Evolutionary conservation across 1,140 invertebrate genomes (phyloP).

Genomic region (Andricus grossulariae): DNA sequence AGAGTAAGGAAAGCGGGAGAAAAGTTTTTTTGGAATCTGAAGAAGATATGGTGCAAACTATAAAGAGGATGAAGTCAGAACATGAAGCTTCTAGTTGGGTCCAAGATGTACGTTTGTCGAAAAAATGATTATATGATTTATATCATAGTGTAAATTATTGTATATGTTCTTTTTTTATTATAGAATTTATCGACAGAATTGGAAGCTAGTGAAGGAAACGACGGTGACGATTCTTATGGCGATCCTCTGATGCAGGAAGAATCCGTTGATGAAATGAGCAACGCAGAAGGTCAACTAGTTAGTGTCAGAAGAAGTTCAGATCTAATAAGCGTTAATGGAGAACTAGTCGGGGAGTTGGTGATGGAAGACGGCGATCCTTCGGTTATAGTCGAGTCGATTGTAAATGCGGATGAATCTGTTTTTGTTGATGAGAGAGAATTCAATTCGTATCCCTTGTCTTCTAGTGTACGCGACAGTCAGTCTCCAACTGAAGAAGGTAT

Average conservation of each 20-base stretch:
- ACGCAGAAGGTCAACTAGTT: constrained; percentile 61
- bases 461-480: constrained; percentile 54
- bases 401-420: constrained; percentile 68
- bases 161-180: constrained; percentile 30
- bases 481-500: constrained; percentile 60
- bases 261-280: constrained; percentile 62
- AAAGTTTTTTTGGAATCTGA: constrained; percentile 73
- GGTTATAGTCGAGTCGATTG: constrained; percentile 71
- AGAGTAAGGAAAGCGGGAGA: constrained; percentile 64
- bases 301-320: constrained; percentile 55
- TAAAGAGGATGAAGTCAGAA: constrained; percentile 72
- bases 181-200: constrained; percentile 64
- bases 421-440: constrained; percentile 70
- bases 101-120: constrained; percentile 60
- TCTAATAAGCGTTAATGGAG: constrained; percentile 64
- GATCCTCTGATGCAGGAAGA: constrained; percentile 66
- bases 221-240: constrained; percentile 67
- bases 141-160: too few species aligned
- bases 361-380: constrained; percentile 71
- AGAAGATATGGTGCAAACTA: constrained; percentile 71
- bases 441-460: constrained; percentile 62
- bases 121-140: constrained; percentile 36
- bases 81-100: constrained; percentile 63
- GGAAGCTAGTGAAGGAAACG: constrained; percentile 66
- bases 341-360: constrained; percentile 68